These are phyloP conservation scores for Chamaea fasciata DNA, from an alignment of 2,113 vertebrate species.

Conservation along the genomic window DNA sequence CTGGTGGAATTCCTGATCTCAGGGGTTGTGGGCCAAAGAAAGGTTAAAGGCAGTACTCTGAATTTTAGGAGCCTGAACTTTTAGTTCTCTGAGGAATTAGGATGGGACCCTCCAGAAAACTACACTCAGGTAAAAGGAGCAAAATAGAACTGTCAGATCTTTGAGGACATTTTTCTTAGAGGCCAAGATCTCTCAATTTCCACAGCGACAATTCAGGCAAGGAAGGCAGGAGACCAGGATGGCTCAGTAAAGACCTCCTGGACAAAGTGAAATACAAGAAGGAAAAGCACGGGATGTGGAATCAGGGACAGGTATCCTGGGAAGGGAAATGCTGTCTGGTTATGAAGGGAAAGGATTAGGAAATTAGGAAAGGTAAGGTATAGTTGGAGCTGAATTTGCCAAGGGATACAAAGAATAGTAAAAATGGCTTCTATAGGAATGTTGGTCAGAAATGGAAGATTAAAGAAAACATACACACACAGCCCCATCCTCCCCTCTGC, in stretches of 20 bases:
- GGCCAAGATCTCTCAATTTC: not conserved
- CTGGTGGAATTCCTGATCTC: not conserved
- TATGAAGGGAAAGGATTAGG: not conserved
- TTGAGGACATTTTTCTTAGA: not conserved
- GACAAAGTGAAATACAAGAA: not conserved
- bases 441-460: not conserved
- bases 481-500: not conserved
- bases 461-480: not conserved
- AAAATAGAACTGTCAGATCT: not conserved
- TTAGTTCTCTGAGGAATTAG: not conserved
- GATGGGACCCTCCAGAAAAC: not conserved
- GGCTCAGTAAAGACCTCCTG: not conserved
- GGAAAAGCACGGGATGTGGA: not conserved
- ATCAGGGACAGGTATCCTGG: not conserved
- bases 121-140: not conserved
- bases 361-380: not conserved
- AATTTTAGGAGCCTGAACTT: not conserved
- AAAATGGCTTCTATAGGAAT: not conserved
- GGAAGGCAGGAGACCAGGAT: not conserved
- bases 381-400: not conserved
- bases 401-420: not conserved
- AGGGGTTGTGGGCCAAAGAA: not conserved
- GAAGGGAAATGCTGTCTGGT: not conserved
- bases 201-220: not conserved
- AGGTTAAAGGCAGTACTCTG: not conserved